These are phyloP conservation scores for Stratiolaelaps scimitus DNA, from an alignment of 1,140 invertebrate genomes.

Conservation along the genomic window DNA sequence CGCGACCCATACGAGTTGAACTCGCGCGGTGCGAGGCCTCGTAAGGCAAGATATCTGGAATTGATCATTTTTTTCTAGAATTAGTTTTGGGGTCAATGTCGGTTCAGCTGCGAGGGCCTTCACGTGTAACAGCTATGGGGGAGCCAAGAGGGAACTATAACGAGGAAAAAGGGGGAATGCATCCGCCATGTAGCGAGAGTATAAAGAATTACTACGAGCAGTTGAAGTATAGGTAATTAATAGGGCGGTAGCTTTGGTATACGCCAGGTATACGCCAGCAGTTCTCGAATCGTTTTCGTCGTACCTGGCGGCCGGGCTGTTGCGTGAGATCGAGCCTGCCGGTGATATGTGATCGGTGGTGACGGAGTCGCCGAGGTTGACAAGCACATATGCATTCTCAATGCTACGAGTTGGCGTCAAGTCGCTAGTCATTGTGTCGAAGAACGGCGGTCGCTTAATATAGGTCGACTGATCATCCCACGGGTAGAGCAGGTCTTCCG, in stretches of 20 bases:
- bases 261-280: background rate
- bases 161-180: no score
- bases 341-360: slow-evolving; percentile 98
- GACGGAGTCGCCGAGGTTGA: slow-evolving; percentile 83
- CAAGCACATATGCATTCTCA: slow-evolving; percentile 57
- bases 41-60: slow-evolving; percentile 34
- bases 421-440: slow-evolving; percentile 44
- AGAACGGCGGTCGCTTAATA: slow-evolving; percentile 94
- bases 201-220: no score
- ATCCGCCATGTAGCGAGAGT: no score
- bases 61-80: no score
- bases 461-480: slow-evolving; percentile 87
- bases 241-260: background rate
- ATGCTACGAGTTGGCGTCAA: slow-evolving; percentile 42
- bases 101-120: no score
- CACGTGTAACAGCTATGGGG: no score
- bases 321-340: slow-evolving; percentile 88
- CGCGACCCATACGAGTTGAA: slow-evolving; percentile 97
- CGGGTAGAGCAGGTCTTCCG: slow-evolving; percentile 69
- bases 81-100: no score
- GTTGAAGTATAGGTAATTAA: background rate
- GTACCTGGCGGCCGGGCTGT: slow-evolving; percentile 81
- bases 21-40: slow-evolving; percentile 70
- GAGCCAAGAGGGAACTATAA: no score
- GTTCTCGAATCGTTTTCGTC: background rate